Evolutionary conservation across 2,888 invertebrate species (phyloP).

Genomic region (Therioaphis trifolii): DNA sequence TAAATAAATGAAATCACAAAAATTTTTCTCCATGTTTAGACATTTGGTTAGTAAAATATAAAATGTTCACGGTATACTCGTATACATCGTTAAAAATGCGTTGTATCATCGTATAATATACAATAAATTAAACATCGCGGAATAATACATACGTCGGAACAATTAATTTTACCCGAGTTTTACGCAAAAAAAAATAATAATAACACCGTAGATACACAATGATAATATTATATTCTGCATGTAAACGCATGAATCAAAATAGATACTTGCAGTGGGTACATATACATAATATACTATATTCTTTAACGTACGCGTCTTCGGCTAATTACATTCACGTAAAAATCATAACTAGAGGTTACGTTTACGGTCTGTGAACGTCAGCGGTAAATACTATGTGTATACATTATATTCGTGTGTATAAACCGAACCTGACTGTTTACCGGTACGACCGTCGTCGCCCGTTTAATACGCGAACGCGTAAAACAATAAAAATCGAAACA

Average conservation of each 20-base stretch:
- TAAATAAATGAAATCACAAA: too few species aligned
- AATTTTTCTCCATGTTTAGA: too few species aligned
- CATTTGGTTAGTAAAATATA: too few species aligned
- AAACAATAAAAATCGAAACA: background rate
- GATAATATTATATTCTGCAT: background rate
- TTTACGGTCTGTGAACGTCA: conserved; percentile 20
- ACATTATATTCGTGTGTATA: background rate
- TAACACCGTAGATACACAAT: background rate
- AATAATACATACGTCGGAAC: background rate
- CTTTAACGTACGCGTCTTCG: background rate
- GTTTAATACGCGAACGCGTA: background rate
- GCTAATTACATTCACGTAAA: conserved; percentile 31
- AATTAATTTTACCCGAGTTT: background rate
- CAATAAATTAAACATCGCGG: background rate
- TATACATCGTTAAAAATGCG: too few species aligned
- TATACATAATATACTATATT: too few species aligned
- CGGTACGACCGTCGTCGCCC: background rate
- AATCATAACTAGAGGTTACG: conserved; percentile 18
- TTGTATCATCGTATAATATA: too few species aligned
- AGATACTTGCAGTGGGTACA: too few species aligned
- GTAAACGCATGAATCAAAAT: conserved; percentile 1
- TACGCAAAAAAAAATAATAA: too few species aligned
- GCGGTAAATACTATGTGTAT: background rate
- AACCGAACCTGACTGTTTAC: background rate
- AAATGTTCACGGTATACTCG: too few species aligned